phyloP scores from a whole-genome alignment of 2,888 invertebrate species.

The Cacoxenus indagator region DNA sequence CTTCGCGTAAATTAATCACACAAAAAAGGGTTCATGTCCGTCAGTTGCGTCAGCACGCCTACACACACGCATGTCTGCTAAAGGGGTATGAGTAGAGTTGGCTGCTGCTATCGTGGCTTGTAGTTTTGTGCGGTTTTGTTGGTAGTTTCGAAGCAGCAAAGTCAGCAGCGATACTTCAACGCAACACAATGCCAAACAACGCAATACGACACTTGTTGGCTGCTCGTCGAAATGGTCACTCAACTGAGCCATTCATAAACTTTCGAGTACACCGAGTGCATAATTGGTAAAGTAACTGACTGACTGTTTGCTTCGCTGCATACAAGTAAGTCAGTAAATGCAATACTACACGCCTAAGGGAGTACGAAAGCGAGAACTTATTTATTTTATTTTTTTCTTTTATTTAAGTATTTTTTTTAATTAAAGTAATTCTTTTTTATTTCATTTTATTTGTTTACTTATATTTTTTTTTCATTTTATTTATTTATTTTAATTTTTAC shows the following conservation, averaged over 20 bases:
- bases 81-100: background rate
- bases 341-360: background rate
- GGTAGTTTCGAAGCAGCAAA: background rate
- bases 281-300: background rate
- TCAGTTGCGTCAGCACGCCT: background rate
- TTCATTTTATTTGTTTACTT: too few species aligned
- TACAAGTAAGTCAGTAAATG: background rate
- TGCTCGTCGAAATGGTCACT: background rate
- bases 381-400: too few species aligned
- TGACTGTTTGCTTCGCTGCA: background rate
- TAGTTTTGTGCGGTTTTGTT: background rate
- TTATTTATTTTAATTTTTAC: too few species aligned
- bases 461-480: too few species aligned
- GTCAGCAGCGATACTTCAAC: background rate
- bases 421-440: too few species aligned
- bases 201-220: background rate
- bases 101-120: background rate
- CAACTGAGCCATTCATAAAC: background rate
- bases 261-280: background rate
- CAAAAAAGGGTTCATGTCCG: constrained; percentile 32
- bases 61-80: background rate
- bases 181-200: background rate
- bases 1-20: constrained; percentile 65
- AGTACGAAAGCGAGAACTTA: background rate
- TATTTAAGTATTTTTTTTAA: too few species aligned